Percentiles rank a stretch among this genome's conserved stretches.
Evolutionary conservation across 2,797 vertebrate species (phyloP).

Genomic region (Galagoides demidoff): DNA sequence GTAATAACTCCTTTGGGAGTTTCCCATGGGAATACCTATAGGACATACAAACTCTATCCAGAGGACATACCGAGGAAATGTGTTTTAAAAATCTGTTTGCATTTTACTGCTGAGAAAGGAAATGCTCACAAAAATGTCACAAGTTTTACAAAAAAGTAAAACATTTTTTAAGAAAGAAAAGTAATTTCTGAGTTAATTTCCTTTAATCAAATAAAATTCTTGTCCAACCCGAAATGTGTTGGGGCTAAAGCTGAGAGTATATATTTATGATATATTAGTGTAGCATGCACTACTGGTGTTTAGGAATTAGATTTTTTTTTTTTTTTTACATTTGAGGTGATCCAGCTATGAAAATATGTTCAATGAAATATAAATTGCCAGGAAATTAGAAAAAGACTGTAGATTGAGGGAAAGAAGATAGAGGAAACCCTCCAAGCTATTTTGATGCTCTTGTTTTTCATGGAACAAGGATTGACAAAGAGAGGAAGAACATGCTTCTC

Average conservation of each 20-base stretch:
- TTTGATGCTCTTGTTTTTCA: conserved; percentile 68
- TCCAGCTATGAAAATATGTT: conserved; percentile 57
- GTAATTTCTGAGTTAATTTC: conserved; percentile 42
- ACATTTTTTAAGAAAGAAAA: conserved; percentile 31
- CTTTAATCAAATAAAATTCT: conserved; percentile 41
- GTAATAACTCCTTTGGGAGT: neutral
- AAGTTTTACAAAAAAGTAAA: neutral
- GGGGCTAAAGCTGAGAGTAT: neutral
- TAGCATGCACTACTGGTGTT: neutral
- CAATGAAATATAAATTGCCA: conserved; percentile 63
- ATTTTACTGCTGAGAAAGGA: neutral
- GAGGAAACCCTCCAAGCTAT: conserved; percentile 66
- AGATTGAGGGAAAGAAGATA: conserved; percentile 58
- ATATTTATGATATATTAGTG: conserved; percentile 13
- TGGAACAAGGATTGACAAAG: conserved; percentile 16
- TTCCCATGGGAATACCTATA: neutral
- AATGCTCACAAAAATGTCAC: neutral
- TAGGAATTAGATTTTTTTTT: neutral
- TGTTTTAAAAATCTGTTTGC: neutral
- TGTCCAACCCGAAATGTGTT: conserved; percentile 18
- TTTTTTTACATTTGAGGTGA: conserved; percentile 40
- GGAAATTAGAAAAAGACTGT: conserved; percentile 65
- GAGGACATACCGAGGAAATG: neutral
- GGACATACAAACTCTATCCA: neutral
- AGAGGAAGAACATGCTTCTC: conserved; percentile 17